These are phyloP conservation scores for Xylota sylvarum DNA, from an alignment of 2,888 invertebrate species.

Conservation along the genomic window DNA sequence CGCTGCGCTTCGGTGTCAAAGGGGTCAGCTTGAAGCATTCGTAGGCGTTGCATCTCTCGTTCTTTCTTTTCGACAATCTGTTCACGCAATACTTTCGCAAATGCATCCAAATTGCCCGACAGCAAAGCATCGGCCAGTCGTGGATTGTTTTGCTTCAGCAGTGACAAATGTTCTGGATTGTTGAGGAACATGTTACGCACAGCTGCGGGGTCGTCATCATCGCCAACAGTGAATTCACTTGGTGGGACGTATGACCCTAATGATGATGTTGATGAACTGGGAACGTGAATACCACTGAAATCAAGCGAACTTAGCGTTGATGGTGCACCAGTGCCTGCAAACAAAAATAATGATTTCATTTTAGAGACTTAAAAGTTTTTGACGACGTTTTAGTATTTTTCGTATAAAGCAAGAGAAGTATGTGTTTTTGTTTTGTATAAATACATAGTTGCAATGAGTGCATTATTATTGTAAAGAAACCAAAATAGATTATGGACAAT, in stretches of 20 bases:
- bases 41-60: slow-evolving; percentile 92
- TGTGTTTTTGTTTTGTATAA: too few relatives aligned
- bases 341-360: background rate
- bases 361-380: too few relatives aligned
- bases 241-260: slow-evolving; percentile 49
- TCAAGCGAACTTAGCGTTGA: slow-evolving; percentile 60
- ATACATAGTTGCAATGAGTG: too few relatives aligned
- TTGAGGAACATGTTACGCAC: slow-evolving; percentile 94
- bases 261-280: slow-evolving; percentile 44
- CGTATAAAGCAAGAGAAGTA: too few relatives aligned
- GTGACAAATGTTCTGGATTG: slow-evolving; percentile 95
- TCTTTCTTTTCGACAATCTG: slow-evolving; percentile 93
- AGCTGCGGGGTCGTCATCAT: slow-evolving; percentile 93
- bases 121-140: slow-evolving; percentile 95
- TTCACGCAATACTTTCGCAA: slow-evolving; percentile 91
- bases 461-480: too few relatives aligned
- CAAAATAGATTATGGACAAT: too few relatives aligned
- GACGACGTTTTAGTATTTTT: too few relatives aligned
- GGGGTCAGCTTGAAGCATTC: slow-evolving; percentile 97
- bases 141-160: slow-evolving; percentile 97
- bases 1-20: slow-evolving; percentile 98
- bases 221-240: slow-evolving; percentile 84
- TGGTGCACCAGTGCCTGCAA: slow-evolving; percentile 60
- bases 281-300: slow-evolving; percentile 62
- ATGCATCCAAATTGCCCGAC: slow-evolving; percentile 92